These are phyloP conservation scores for Pitangus sulphuratus DNA, from an alignment of 2,797 vertebrate species.

Conservation along the genomic window DNA sequence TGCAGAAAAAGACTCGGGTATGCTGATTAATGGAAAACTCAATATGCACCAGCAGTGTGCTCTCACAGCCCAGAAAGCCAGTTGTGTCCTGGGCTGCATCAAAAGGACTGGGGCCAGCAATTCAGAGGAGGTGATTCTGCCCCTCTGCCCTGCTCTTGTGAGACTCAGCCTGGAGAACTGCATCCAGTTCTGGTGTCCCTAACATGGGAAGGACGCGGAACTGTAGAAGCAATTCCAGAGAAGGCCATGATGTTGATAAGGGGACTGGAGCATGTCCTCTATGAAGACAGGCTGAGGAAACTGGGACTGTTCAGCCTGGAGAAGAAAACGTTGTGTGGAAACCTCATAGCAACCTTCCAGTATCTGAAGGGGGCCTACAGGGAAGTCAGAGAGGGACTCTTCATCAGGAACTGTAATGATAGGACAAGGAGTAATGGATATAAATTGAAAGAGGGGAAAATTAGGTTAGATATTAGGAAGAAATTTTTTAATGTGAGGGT, in stretches of 20 bases:
- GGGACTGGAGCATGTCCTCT: neutral
- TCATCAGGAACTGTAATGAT: neutral
- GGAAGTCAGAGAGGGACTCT: neutral
- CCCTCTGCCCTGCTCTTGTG: neutral
- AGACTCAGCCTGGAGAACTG: neutral
- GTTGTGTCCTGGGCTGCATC: neutral
- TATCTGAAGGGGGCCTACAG: neutral
- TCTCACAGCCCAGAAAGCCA: neutral
- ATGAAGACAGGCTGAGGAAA: neutral
- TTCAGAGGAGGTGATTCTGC: neutral
- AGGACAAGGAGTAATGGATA: neutral
- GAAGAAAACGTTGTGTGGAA: neutral
- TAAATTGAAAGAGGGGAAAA: neutral
- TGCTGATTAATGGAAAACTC: neutral
- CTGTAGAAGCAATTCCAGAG: neutral
- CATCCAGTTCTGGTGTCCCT: neutral
- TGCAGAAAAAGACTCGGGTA: too few relatives aligned
- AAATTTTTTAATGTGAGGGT: neutral
- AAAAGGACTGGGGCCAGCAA: neutral
- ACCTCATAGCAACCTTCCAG: neutral
- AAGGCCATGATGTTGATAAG: neutral
- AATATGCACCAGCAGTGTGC: neutral
- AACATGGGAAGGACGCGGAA: neutral
- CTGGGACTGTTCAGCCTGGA: neutral
- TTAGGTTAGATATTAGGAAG: neutral